A percentile compares a stretch with the other conserved stretches of the same genome.
These are phyloP conservation scores for Actinia equina DNA, from an alignment of 64 coral and sea anemone genomes.

Conservation along the genomic window DNA sequence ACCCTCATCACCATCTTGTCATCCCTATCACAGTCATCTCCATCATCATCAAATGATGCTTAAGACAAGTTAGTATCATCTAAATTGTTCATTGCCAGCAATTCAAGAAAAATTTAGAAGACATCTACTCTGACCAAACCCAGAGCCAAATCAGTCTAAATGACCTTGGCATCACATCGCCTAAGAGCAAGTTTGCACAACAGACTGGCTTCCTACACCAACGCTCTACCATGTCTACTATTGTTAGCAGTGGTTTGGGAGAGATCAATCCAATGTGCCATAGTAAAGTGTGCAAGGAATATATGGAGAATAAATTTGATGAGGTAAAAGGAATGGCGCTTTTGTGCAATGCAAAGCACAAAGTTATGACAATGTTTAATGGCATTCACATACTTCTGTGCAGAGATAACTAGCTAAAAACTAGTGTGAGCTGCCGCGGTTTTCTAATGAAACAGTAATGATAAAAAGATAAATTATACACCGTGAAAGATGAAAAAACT, in stretches of 20 bases:
- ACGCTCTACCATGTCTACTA: slow-evolving; percentile 44
- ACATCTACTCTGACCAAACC: slow-evolving; percentile 91
- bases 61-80: too few relatives aligned
- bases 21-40: too few relatives aligned
- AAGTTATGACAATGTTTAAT: too few relatives aligned
- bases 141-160: slow-evolving; percentile 72
- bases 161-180: slow-evolving; percentile 84
- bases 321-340: slow-evolving; percentile 41
- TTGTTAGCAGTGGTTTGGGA: slow-evolving; percentile 59
- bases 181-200: slow-evolving; percentile 89
- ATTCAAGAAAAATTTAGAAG: slow-evolving; percentile 91
- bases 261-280: slow-evolving; percentile 77
- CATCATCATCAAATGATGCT: too few relatives aligned
- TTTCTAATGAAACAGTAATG: too few relatives aligned
- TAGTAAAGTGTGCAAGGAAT: slow-evolving; percentile 93
- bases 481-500: too few relatives aligned
- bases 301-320: slow-evolving; percentile 92
- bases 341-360: not conserved
- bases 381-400: too few relatives aligned
- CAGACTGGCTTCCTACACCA: slow-evolving; percentile 85
- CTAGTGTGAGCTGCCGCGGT: too few relatives aligned
- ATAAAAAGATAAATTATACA: too few relatives aligned
- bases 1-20: too few relatives aligned
- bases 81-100: slow-evolving; percentile 18
- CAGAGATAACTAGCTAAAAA: too few relatives aligned